Evolutionary conservation across 2,113 vertebrate genomes (phyloP).

Genomic region (Lipophrys pholis): DNA sequence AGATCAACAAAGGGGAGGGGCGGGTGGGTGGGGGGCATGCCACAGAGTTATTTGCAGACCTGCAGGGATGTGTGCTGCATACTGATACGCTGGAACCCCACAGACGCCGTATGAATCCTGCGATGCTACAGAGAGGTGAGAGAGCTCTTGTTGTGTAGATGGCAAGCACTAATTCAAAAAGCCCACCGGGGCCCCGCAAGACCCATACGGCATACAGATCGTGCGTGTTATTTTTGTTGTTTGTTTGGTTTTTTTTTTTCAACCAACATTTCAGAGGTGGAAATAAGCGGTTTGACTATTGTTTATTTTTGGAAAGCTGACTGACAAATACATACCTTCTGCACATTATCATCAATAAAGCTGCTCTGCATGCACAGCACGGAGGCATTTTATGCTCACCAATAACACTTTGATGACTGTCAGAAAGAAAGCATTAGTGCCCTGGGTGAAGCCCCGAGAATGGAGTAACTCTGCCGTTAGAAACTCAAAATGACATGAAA

Average conservation of each 20-base stretch:
- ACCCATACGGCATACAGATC: constrained; percentile 47
- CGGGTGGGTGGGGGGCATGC: constrained; percentile 25
- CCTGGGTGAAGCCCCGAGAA: constrained; percentile 8
- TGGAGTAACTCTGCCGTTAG: constrained; percentile 33
- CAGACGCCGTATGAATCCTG: constrained; percentile 59
- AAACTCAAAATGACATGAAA: constrained; percentile 39
- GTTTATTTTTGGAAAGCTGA: constrained; percentile 48
- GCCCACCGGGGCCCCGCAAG: constrained; percentile 25
- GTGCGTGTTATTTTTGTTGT: too few species aligned
- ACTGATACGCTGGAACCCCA: constrained; percentile 61
- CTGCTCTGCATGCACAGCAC: neutral
- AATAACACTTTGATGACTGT: constrained; percentile 42
- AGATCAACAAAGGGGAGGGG: constrained; percentile 65
- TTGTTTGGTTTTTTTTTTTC: constrained; percentile 23
- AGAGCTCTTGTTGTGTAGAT: constrained; percentile 57
- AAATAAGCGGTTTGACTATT: constrained; percentile 48
- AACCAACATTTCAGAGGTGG: constrained; percentile 31
- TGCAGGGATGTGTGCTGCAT: constrained; percentile 64
- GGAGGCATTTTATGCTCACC: constrained; percentile 11
- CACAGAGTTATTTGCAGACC: constrained; percentile 71
- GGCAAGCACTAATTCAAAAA: constrained; percentile 60
- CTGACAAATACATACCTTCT: constrained; percentile 23
- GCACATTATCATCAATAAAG: constrained; percentile 33
- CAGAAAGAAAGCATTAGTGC: neutral
- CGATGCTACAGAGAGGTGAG: constrained; percentile 61